These are phyloP conservation scores for Cordilura impudica DNA, from an alignment of 2,888 invertebrate species.

Conservation along the genomic window DNA sequence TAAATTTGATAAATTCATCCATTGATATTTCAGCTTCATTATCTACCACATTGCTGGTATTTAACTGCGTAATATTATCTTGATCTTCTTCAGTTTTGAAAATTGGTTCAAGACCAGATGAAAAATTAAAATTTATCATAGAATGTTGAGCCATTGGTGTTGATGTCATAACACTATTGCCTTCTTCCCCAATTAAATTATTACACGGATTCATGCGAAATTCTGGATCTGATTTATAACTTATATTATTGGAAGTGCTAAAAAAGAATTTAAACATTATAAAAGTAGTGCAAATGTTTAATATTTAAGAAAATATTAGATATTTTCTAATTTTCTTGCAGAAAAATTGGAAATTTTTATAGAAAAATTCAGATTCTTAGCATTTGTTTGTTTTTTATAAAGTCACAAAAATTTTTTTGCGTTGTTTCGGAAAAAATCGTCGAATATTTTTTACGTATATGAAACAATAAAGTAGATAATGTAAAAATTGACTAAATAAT, in stretches of 20 bases:
- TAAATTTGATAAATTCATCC: slow-evolving; percentile 68
- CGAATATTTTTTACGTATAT: no score
- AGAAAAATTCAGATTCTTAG: no score
- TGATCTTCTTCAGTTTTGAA: slow-evolving; percentile 63
- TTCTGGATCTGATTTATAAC: no score
- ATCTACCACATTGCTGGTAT: slow-evolving; percentile 21
- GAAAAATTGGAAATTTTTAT: no score
- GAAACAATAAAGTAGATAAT: no score
- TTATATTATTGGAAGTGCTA: slow-evolving; percentile 16
- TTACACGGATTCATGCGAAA: no score
- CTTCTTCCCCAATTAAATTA: not conserved
- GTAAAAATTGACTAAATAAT: no score
- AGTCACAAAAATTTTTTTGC: no score
- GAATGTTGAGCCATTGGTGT: slow-evolving; percentile 4
- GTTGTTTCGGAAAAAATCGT: no score
- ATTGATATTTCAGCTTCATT: slow-evolving; percentile 64
- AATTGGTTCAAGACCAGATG: slow-evolving; percentile 66
- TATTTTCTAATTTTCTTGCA: no score
- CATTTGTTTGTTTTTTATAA: no score
- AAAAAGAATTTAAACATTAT: slow-evolving; percentile 6
- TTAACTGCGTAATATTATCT: slow-evolving; percentile 20
- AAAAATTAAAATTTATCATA: slow-evolving; percentile 46
- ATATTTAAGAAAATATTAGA: no score
- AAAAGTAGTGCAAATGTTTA: not conserved
- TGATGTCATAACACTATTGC: slow-evolving; percentile 3